Evolutionary conservation across 2,888 invertebrate species (phyloP).

Genomic region (Apamea monoglypha): DNA sequence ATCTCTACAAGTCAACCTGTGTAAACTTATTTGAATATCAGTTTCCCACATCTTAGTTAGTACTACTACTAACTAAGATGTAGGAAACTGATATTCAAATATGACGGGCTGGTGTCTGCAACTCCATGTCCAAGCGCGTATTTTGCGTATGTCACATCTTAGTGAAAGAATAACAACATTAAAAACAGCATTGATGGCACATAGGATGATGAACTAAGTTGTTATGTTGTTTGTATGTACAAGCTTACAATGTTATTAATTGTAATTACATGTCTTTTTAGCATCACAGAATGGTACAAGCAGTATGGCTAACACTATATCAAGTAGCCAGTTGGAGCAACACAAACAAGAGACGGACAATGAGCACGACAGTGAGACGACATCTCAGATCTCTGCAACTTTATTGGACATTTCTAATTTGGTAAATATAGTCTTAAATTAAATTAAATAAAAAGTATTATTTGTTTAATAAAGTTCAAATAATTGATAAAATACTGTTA

Average conservation of each 20-base stretch:
- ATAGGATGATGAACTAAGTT: neutral
- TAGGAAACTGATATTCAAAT: too few species aligned
- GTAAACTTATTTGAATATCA: neutral
- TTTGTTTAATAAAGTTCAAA: neutral
- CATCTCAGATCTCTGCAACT: slow-evolving; percentile 82
- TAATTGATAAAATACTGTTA: neutral
- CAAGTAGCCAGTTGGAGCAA: slow-evolving; percentile 73
- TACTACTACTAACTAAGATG: too few species aligned
- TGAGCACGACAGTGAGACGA: slow-evolving; percentile 82
- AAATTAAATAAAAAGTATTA: neutral
- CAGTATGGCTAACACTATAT: slow-evolving; percentile 72
- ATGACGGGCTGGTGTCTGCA: neutral
- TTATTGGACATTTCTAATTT: slow-evolving; percentile 85
- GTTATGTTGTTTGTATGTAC: neutral
- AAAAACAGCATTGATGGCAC: neutral
- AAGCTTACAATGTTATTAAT: slow-evolving; percentile 8
- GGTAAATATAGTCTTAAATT: slow-evolving; percentile 78
- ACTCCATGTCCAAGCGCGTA: neutral
- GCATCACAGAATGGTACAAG: slow-evolving; percentile 82
- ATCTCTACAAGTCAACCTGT: neutral
- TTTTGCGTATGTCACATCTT: neutral
- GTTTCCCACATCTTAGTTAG: neutral
- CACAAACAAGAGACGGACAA: slow-evolving; percentile 76
- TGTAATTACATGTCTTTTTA: slow-evolving; percentile 67
- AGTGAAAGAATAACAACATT: neutral